Evolutionary conservation across 2,113 vertebrate species (phyloP), one percentile per base, ranked within the genome.

Genomic region (Triplophysa tibetana): DNA sequence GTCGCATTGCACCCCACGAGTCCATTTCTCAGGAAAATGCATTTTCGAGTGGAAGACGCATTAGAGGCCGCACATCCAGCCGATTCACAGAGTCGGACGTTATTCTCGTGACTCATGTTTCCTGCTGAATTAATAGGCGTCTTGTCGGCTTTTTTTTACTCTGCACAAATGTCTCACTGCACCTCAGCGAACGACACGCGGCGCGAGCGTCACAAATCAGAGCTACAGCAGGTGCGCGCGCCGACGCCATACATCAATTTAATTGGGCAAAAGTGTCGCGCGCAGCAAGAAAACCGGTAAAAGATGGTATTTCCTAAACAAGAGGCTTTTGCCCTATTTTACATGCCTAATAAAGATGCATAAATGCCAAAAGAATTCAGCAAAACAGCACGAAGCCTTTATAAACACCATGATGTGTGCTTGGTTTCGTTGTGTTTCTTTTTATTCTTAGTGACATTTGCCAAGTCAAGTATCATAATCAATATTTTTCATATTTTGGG

Each of bases 191-290:
- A 63, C 61, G 13, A 67, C 41, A 69, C 29, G 29, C 29, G 29
- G n/a, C 69, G 11, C 3, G 7, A 17, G 70, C 3, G 74, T 65
- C 23, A 45, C 73, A 63, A 75, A 75, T 75, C 73, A 75, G 8
- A 17, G 14, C 14, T 63, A 45, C 58, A 63, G 64, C 70, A 75
- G 76, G 79, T 81, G 67, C 41, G 73, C 43, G n/a, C 23, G 60
- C 73, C 45, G 41, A 8, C 23, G 24, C 45, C 72, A 84, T 84
- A 64, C 64, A 70, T 78, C 62, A 84, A 64, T 79, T 75, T 70
- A 84, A 84, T 81, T 84, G 65, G 54, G 13, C 38, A 63, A 81
- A 77, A 58, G 24, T 78, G 74, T 81, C 75, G 23, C 21, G 54
- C 79, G 48, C 79, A 75, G 76, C 83, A 84, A 72, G 65, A 83